phyloP scores from a whole-genome alignment of 2,888 invertebrate genomes.

The Lithodes maja region DNA sequence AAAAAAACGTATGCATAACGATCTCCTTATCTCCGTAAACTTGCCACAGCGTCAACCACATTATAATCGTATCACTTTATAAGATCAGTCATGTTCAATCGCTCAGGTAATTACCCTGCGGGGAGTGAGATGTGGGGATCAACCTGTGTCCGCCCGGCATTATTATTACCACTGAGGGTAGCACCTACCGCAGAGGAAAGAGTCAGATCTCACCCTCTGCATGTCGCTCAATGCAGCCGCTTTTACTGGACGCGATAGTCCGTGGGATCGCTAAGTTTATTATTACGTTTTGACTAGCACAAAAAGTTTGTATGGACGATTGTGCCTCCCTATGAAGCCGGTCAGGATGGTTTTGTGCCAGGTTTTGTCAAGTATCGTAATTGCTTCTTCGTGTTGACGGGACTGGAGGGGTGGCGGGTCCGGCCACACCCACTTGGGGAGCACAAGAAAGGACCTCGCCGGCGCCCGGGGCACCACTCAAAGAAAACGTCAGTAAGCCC shows the following conservation, averaged over 20 bases:
- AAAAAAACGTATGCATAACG: too few species aligned
- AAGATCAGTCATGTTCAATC: too few species aligned
- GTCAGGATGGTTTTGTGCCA: slow-evolving; percentile 28
- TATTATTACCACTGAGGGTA: too few species aligned
- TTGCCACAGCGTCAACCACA: too few species aligned
- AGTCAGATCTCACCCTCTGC: too few species aligned
- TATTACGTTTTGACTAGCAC: slow-evolving; percentile 15
- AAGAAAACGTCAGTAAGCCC: slow-evolving; percentile 53
- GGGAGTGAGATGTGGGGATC: too few species aligned
- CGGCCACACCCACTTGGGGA: slow-evolving; percentile 45
- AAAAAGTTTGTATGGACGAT: slow-evolving; percentile 39
- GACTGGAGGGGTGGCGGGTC: background rate
- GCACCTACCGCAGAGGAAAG: too few species aligned
- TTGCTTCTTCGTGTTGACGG: slow-evolving; percentile 51
- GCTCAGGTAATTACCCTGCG: too few species aligned
- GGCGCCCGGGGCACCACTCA: slow-evolving; percentile 27
- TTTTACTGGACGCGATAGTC: background rate
- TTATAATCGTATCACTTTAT: too few species aligned
- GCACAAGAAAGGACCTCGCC: slow-evolving; percentile 40
- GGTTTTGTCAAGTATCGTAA: slow-evolving; percentile 59
- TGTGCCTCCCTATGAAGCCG: slow-evolving; percentile 34
- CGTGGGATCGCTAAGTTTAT: slow-evolving; percentile 35
- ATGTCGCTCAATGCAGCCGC: too few species aligned
- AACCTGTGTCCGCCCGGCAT: too few species aligned
- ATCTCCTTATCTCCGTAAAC: too few species aligned